A percentile compares a stretch with the other conserved stretches of the same genome.
These are phyloP conservation scores for Suillia variegata DNA, from an alignment of 2,888 invertebrate species.

Conservation along the genomic window DNA sequence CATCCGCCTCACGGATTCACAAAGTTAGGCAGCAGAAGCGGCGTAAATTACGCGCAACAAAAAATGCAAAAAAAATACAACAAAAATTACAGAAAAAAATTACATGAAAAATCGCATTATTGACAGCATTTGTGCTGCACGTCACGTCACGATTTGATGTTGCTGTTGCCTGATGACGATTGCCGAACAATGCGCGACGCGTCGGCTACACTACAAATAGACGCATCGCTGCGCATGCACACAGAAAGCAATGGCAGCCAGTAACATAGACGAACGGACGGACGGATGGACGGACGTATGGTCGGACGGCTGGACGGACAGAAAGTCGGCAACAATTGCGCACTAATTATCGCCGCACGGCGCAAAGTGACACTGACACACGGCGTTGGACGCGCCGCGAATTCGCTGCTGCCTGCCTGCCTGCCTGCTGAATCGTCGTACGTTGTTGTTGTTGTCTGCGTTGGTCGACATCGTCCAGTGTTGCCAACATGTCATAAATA, in stretches of 20 bases:
- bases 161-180: conserved; percentile 15
- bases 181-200: not conserved
- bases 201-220: too few species aligned
- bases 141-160: conserved; percentile 37
- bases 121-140: conserved; percentile 42
- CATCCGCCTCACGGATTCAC: not conserved
- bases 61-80: too few species aligned
- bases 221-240: not conserved
- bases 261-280: not conserved
- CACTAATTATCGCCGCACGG: conserved; percentile 47
- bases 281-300: too few species aligned
- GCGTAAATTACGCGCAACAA: not conserved
- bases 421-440: not conserved
- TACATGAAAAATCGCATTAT: conserved; percentile 30
- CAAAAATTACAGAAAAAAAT: too few species aligned
- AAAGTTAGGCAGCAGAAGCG: too few species aligned
- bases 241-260: not conserved
- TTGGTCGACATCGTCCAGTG: not conserved
- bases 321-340: conserved; percentile 39
- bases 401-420: not conserved
- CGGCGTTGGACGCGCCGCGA: conserved; percentile 22
- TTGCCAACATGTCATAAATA: conserved; percentile 13
- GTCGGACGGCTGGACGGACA: too few species aligned
- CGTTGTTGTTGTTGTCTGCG: not conserved
- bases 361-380: conserved; percentile 12